Base-by-base conservation (phyloP, 1,140 invertebrate species). In the Melipona quadrifasciata region DNA sequence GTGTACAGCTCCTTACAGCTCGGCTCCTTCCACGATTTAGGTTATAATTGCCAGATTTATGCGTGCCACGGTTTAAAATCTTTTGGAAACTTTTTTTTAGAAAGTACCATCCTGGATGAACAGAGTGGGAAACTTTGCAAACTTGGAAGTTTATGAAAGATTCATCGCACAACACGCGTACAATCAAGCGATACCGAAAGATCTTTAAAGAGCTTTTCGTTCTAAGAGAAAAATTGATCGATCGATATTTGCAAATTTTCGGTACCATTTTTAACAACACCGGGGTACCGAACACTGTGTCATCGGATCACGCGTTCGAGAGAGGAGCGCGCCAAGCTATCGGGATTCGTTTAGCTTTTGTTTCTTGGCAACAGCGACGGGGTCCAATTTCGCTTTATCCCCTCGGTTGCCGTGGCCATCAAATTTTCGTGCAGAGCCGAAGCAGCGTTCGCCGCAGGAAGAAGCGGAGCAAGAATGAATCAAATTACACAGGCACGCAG, bases 401-500 rank as follows among this genome's bases (percentile, higher is more conserved):
- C n/a, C 19, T 16, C 51, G 27, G 27, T 61, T 57, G 71, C 57
- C 31, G 31, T 79, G 72, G 24, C 67, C 76, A 72, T 65, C 76
- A 74, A 84, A 84, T 85, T 82, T 81, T 79, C 58, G 68, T 64
- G 61, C 67, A 65, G 79, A 87, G 65, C 73, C 53, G 55, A 84
- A 72, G 58, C 61, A 47, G 47, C 57, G 65, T 67, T 51, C n/a
- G 39, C 39, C 8, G 31, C 55, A 57, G 53, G 53, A 65, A 72
- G 71, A 86, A 68, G 47, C 84, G 77, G 57, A 79, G 85, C 82
- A 82, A 80, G 83, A 86, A 86, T 79, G 82, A 81, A 89, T 87
- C 78, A 81, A 89, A 90, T 89, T 90, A 89, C 88, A 85, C 71
- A 53, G 67, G 24, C 68, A 77, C 85, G 81, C 77, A 53, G 78